A percentile compares a stretch with the other conserved stretches of the same genome.
Conservation (phyloP, 2,888 invertebrate species). For the Lepidochitona cinerea region DNA sequence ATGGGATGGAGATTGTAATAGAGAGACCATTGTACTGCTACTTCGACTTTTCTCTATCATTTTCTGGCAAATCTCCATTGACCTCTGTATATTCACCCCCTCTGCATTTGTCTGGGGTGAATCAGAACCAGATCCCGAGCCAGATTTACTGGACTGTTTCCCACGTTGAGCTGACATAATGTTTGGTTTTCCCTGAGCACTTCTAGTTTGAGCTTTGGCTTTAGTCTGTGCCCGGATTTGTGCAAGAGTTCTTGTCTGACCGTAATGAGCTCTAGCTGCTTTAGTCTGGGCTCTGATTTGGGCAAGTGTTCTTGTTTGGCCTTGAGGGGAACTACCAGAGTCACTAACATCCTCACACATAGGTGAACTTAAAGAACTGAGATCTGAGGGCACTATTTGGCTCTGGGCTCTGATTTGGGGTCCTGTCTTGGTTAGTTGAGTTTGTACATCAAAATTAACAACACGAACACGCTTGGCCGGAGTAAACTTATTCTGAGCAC, state of each 20-base stretch:
- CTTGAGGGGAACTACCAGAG: slow-evolving; percentile 1
- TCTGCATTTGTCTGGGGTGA: slow-evolving; percentile 20
- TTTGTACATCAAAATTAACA: neutral
- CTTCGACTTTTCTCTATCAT: slow-evolving; percentile 81
- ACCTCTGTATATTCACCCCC: slow-evolving; percentile 88
- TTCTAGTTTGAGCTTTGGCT: slow-evolving; percentile 33
- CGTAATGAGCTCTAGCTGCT: slow-evolving; percentile 10
- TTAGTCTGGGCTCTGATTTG: slow-evolving; percentile 57
- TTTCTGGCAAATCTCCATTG: slow-evolving; percentile 87
- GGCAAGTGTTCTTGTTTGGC: slow-evolving; percentile 60
- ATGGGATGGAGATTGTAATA: neutral
- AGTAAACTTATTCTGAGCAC: neutral
- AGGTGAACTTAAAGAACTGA: neutral
- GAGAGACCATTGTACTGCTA: neutral
- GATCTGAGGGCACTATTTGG: slow-evolving; percentile 45
- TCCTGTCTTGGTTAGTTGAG: slow-evolving; percentile 34
- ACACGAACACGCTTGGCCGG: neutral
- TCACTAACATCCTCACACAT: neutral
- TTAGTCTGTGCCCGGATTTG: slow-evolving; percentile 66
- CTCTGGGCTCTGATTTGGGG: slow-evolving; percentile 59
- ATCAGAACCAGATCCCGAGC: slow-evolving; percentile 16
- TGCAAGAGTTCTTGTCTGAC: slow-evolving; percentile 55
- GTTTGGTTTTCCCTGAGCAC: slow-evolving; percentile 26
- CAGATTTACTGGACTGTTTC: neutral
- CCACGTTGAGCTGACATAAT: slow-evolving; percentile 22